Evolutionary conservation across 2,797 vertebrate genomes (phyloP).

Genomic region (Amphiprion clarkii): DNA sequence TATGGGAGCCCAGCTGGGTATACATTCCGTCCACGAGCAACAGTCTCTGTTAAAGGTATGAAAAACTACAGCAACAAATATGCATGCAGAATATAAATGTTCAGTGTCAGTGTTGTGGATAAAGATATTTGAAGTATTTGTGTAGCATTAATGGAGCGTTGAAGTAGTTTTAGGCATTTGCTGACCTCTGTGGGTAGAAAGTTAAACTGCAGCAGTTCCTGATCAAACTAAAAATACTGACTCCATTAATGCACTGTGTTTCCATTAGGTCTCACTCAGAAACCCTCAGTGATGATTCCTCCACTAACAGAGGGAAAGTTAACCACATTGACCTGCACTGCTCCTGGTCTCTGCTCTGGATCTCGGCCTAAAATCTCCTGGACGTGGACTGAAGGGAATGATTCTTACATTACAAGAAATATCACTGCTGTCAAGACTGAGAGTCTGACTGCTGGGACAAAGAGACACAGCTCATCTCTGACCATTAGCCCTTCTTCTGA

Average conservation of each 20-base stretch:
- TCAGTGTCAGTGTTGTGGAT: background rate
- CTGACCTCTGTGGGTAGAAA: background rate
- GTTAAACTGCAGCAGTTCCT: background rate
- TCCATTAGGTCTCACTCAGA: slow-evolving; percentile 53
- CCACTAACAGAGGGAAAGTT: slow-evolving; percentile 46
- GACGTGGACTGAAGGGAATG: slow-evolving; percentile 35
- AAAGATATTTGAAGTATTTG: background rate
- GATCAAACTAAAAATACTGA: background rate
- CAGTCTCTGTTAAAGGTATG: slow-evolving; percentile 51
- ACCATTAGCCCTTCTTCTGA: slow-evolving; percentile 48
- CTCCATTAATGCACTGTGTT: too few relatives aligned
- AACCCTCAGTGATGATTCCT: slow-evolving; percentile 42
- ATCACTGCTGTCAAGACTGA: background rate
- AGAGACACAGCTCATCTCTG: slow-evolving; percentile 46
- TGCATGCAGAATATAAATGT: background rate
- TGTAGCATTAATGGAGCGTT: background rate
- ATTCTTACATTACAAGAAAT: background rate
- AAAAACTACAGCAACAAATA: background rate
- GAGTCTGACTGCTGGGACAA: background rate
- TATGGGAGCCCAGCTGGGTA: accelerated
- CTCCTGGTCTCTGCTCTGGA: slow-evolving; percentile 67
- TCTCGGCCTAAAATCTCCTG: slow-evolving; percentile 50
- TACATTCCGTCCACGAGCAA: accelerated
- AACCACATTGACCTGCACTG: slow-evolving; percentile 56
- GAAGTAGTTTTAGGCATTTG: background rate